These are phyloP conservation scores for Mus spretus DNA, from an alignment of 2,797 vertebrate species.

Conservation along the genomic window DNA sequence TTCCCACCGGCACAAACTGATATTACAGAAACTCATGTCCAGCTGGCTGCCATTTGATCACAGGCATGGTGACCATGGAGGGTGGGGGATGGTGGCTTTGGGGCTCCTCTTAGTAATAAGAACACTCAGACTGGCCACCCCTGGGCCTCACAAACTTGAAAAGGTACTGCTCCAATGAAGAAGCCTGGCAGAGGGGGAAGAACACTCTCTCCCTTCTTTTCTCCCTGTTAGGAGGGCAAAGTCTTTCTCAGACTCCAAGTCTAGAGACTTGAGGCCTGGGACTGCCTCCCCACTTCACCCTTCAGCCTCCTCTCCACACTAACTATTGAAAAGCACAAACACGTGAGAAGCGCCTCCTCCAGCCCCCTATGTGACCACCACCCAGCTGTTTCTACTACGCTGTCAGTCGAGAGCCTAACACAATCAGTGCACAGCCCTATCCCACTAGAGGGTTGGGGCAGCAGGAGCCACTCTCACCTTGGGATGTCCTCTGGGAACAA, in stretches of 20 bases:
- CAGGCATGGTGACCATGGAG: neutral
- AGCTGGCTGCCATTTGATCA: neutral
- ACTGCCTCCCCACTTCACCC: neutral
- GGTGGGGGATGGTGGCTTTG: neutral
- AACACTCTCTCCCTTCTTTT: neutral
- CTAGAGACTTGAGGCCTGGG: neutral
- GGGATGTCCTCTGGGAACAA: conserved; percentile 66
- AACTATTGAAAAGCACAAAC: neutral
- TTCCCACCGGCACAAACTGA: neutral
- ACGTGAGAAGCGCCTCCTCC: neutral
- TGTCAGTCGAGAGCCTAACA: neutral
- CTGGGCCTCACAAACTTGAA: neutral
- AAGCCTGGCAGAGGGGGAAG: neutral
- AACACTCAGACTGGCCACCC: neutral
- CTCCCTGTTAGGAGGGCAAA: neutral
- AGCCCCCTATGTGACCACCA: too few relatives aligned
- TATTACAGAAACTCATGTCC: neutral
- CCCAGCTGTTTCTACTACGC: neutral
- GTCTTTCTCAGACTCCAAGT: neutral
- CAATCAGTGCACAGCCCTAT: neutral
- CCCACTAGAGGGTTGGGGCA: neutral
- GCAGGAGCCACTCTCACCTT: conserved; percentile 83
- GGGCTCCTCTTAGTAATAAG: neutral
- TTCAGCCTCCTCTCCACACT: neutral
- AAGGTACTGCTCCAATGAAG: neutral